These are phyloP conservation scores for Trematocara variabile DNA, from an alignment of 2,113 vertebrate genomes.

Conservation along the genomic window DNA sequence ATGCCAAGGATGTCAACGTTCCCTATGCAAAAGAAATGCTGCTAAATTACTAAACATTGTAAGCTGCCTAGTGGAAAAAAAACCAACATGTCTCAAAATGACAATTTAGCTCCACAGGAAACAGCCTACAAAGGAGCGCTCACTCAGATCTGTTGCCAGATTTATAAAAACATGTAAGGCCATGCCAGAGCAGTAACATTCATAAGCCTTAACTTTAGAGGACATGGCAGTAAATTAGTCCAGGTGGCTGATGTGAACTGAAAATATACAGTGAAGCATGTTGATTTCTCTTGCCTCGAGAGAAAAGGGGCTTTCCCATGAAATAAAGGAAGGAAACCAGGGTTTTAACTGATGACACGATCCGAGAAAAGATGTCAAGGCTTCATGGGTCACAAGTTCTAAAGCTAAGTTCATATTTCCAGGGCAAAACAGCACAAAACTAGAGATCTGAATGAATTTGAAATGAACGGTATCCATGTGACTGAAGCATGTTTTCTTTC, in stretches of 20 bases:
- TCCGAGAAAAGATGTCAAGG: not conserved
- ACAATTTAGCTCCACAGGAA: slow-evolving; percentile 21
- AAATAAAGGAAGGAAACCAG: not conserved
- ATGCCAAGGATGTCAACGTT: not conserved
- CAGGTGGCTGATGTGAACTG: not conserved
- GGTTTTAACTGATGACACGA: not conserved
- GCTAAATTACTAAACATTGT: slow-evolving; percentile 3
- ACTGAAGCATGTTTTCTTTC: not conserved
- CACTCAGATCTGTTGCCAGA: slow-evolving; percentile 11
- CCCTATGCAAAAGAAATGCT: not conserved
- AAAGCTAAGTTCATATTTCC: not conserved
- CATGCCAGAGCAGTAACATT: not conserved
- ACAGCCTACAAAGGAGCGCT: not conserved
- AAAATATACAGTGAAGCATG: not conserved
- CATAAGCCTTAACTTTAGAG: not conserved
- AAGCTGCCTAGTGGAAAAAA: not conserved
- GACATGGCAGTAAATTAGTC: not conserved
- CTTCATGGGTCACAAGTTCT: not conserved
- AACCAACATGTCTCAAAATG: slow-evolving; percentile 2
- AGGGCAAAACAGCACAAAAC: not conserved
- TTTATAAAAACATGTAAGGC: slow-evolving; percentile 5
- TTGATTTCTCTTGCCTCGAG: not conserved
- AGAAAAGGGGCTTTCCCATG: not conserved
- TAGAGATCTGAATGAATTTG: not conserved
- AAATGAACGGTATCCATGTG: not conserved